Conservation (phyloP, 1,140 invertebrate genomes). For the Melanaphis sacchari region DNA sequence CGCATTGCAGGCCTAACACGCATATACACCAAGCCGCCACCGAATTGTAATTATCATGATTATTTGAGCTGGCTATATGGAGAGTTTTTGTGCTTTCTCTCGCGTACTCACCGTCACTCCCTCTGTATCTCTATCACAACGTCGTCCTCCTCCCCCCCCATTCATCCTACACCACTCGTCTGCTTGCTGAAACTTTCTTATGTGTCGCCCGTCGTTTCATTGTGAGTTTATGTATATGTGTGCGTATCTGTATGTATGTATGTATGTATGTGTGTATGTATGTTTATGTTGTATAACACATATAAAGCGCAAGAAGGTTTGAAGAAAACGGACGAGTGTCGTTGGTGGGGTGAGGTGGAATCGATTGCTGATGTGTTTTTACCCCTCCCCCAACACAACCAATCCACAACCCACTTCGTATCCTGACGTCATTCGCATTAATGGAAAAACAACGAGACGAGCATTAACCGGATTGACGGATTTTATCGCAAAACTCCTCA, state of each 20-base stretch:
- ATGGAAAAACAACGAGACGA: slow-evolving; percentile 48
- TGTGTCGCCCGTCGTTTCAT: slow-evolving; percentile 16
- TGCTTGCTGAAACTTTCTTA: slow-evolving; percentile 25
- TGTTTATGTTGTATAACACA: slow-evolving; percentile 26
- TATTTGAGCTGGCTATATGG: slow-evolving; percentile 29
- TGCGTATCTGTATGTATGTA: neutral
- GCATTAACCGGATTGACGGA: slow-evolving; percentile 43
- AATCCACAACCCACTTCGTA: neutral
- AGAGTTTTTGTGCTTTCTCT: slow-evolving; percentile 39
- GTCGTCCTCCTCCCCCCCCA: neutral
- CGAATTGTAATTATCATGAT: slow-evolving; percentile 50
- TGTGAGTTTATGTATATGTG: neutral
- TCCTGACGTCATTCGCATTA: slow-evolving; percentile 46
- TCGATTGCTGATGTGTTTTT: slow-evolving; percentile 55
- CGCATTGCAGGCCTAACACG: neutral
- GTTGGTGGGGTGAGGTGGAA: neutral
- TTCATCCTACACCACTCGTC: neutral
- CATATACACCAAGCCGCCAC: neutral
- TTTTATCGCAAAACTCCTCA: slow-evolving; percentile 14
- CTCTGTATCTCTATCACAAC: neutral
- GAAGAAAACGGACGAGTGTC: slow-evolving; percentile 24
- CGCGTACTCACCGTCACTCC: neutral
- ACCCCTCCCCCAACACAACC: neutral
- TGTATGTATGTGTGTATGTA: neutral
- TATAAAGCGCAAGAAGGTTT: slow-evolving; percentile 1